A percentile compares a stretch with the other conserved stretches of the same genome.
Conservation (phyloP, 2,888 invertebrate species). For the Gnatocerus cornutus region DNA sequence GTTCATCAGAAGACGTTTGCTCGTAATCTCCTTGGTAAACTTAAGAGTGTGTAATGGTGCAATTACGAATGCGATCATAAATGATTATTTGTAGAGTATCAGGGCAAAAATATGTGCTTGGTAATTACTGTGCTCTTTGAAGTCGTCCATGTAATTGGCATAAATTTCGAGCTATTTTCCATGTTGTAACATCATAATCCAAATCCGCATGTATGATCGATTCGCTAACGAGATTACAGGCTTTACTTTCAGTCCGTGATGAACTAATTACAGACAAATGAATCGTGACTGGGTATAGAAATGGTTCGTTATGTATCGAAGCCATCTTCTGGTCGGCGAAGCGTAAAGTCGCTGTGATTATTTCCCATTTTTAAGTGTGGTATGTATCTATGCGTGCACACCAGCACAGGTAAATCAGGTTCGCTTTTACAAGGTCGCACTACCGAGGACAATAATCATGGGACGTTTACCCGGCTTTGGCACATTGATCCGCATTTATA, state of each 20-base stretch:
- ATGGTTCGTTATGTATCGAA: slow-evolving; percentile 12
- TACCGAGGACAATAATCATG: slow-evolving; percentile 58
- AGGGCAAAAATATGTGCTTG: slow-evolving; percentile 1
- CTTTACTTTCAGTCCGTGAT: slow-evolving; percentile 37
- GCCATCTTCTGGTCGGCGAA: slow-evolving; percentile 28
- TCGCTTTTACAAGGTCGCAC: slow-evolving; percentile 56
- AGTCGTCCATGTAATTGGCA: slow-evolving; percentile 15
- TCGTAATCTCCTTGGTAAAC: too few relatives aligned
- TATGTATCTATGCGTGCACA: slow-evolving; percentile 34
- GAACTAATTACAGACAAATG: slow-evolving; percentile 40
- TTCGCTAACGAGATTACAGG: slow-evolving; percentile 42
- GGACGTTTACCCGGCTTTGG: slow-evolving; percentile 59
- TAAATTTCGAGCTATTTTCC: slow-evolving; percentile 30
- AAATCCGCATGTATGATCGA: slow-evolving; percentile 36
- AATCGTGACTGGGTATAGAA: slow-evolving; percentile 34
- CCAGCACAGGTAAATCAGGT: slow-evolving; percentile 55
- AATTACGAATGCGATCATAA: not conserved
- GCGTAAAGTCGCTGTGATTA: slow-evolving; percentile 16
- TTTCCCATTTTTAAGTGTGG: slow-evolving; percentile 15
- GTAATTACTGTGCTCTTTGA: not conserved
- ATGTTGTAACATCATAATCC: slow-evolving; percentile 26
- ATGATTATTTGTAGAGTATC: not conserved
- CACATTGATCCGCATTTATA: slow-evolving; percentile 59
- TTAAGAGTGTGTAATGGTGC: too few relatives aligned
- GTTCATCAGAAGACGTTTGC: not conserved